These are phyloP conservation scores for Tapirus terrestris DNA, from an alignment of 2,113 vertebrate species.

Conservation along the genomic window DNA sequence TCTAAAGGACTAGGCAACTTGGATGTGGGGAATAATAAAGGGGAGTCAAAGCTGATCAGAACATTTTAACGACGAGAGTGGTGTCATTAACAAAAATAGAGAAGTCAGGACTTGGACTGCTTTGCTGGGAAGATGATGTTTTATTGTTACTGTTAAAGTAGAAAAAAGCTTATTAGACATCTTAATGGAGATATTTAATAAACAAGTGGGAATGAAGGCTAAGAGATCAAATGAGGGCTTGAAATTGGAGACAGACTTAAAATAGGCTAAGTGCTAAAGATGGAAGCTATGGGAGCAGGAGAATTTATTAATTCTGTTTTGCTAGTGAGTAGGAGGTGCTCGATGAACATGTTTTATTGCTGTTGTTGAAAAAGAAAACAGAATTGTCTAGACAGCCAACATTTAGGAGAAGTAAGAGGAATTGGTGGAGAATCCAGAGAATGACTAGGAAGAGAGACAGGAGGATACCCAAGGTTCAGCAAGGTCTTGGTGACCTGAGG, in stretches of 20 bases:
- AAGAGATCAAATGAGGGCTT: background rate
- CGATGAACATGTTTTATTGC: background rate
- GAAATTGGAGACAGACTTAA: background rate
- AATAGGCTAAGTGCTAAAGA: background rate
- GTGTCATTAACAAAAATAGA: background rate
- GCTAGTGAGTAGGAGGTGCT: background rate
- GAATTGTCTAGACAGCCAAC: background rate
- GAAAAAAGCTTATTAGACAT: background rate
- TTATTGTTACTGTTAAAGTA: background rate
- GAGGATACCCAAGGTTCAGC: background rate
- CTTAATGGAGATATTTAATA: background rate
- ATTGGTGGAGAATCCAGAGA: background rate
- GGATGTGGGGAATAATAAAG: background rate
- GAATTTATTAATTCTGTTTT: background rate
- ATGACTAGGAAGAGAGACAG: background rate
- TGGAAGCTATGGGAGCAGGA: background rate
- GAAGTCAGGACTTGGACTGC: background rate
- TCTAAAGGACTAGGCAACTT: background rate
- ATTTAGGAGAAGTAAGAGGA: background rate
- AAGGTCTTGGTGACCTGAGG: background rate
- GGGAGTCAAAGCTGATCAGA: background rate
- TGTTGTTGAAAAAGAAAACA: background rate
- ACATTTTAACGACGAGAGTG: background rate
- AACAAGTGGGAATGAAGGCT: background rate
- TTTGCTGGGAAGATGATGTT: background rate